Percentiles rank a stretch among this genome's conserved stretches.
Conservation (phyloP, 2,888 invertebrate genomes). For the Melanchra persicariae region DNA sequence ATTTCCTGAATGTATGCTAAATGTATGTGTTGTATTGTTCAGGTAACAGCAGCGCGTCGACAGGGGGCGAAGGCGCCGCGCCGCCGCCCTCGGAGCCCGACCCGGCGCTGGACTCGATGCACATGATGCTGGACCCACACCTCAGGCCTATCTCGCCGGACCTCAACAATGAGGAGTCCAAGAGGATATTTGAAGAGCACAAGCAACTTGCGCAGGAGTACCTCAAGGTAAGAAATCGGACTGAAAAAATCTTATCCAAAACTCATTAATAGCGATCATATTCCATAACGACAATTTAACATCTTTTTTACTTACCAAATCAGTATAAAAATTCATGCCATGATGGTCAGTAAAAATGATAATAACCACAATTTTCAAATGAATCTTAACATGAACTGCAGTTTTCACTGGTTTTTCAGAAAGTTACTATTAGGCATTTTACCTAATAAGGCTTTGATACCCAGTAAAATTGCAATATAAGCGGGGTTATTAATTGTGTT, state of each 20-base stretch:
- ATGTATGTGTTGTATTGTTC: constrained; percentile 45
- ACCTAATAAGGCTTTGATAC: background rate
- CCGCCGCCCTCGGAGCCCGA: constrained; percentile 87
- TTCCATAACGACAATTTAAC: background rate
- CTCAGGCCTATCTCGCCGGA: constrained; percentile 96
- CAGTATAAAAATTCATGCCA: background rate
- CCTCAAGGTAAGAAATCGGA: constrained; percentile 91
- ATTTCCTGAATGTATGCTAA: background rate
- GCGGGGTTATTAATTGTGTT: background rate
- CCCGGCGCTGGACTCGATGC: constrained; percentile 92
- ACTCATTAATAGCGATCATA: background rate
- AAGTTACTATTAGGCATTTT: background rate
- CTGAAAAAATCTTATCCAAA: background rate
- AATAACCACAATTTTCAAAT: background rate
- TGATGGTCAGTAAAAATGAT: too few relatives aligned
- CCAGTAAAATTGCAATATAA: background rate
- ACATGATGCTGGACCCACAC: constrained; percentile 95
- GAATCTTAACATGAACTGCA: background rate
- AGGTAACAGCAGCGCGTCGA: constrained; percentile 88
- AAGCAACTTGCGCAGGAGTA: constrained; percentile 97
- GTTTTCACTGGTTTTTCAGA: background rate
- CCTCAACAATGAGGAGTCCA: constrained; percentile 94
- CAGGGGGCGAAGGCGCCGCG: constrained; percentile 78
- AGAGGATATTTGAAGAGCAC: constrained; percentile 96
- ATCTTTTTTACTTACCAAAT: too few relatives aligned